Conservation (phyloP, 2,888 invertebrate genomes). For the Conops quadrifasciatus region DNA sequence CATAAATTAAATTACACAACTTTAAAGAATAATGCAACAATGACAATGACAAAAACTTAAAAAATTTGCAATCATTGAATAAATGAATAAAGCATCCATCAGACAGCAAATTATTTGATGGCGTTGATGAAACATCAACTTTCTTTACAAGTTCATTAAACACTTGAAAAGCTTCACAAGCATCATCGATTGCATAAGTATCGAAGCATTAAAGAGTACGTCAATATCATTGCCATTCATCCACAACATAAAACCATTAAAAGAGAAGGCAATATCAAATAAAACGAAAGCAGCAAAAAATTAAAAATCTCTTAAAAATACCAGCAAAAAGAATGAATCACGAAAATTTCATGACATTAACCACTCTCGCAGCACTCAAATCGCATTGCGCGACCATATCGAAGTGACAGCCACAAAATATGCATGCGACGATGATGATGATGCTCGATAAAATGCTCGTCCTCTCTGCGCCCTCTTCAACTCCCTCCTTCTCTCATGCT, state of each 20-base stretch:
- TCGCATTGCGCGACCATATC: not conserved
- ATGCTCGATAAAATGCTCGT: not conserved
- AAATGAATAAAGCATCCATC: too few relatives aligned
- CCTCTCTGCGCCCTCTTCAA: not conserved
- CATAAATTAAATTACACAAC: too few relatives aligned
- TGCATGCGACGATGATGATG: not conserved
- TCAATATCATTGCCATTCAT: slow-evolving; percentile 23
- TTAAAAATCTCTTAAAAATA: not conserved
- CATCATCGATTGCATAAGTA: too few relatives aligned
- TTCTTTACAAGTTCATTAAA: too few relatives aligned
- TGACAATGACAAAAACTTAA: not conserved
- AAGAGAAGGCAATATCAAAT: too few relatives aligned
- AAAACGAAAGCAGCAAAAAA: not conserved
- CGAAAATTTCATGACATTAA: slow-evolving; percentile 13
- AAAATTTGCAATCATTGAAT: not conserved
- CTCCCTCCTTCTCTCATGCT: not conserved
- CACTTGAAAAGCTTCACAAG: too few relatives aligned
- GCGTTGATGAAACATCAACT: too few relatives aligned
- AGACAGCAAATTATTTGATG: too few relatives aligned
- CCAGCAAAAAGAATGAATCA: slow-evolving; percentile 18
- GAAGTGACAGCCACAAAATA: slow-evolving; percentile 48
- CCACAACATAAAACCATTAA: not conserved
- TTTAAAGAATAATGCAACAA: not conserved
- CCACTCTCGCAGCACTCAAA: not conserved
- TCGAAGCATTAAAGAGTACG: too few relatives aligned